Percentiles rank a stretch among this genome's conserved stretches.
These are phyloP conservation scores for Bungarus multicinctus DNA, from an alignment of 2,113 vertebrate species.

Conservation along the genomic window DNA sequence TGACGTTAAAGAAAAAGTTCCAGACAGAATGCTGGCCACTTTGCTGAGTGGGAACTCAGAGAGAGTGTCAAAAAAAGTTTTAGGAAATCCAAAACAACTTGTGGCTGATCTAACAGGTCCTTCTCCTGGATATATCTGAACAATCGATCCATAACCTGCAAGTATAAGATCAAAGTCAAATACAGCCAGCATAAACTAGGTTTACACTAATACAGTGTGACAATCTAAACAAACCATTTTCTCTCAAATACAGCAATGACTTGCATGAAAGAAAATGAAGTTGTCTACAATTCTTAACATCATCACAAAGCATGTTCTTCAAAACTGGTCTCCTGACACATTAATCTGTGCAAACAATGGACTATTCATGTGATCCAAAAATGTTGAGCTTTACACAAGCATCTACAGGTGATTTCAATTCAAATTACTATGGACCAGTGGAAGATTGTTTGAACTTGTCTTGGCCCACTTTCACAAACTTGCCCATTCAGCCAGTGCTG, in stretches of 20 bases:
- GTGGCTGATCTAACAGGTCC: constrained; percentile 86
- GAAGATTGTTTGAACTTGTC: background rate
- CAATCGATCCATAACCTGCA: constrained; percentile 89
- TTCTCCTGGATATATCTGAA: constrained; percentile 91
- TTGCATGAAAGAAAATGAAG: background rate
- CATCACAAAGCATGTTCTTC: background rate
- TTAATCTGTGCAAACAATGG: background rate
- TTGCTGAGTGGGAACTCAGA: constrained; percentile 92
- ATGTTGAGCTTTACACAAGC: background rate
- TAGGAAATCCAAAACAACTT: constrained; percentile 91
- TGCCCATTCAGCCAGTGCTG: background rate
- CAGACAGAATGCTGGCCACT: constrained; percentile 84
- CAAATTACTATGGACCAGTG: background rate
- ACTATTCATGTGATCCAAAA: background rate
- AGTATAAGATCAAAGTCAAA: background rate
- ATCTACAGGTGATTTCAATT: background rate
- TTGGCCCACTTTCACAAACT: background rate
- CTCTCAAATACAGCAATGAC: background rate
- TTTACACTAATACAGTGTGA: background rate
- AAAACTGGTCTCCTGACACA: background rate
- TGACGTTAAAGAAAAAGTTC: constrained; percentile 73
- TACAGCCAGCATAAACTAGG: background rate
- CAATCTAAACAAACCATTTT: too few relatives aligned
- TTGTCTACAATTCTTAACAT: background rate
- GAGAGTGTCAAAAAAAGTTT: constrained; percentile 79